Evolutionary conservation across 1,140 invertebrate genomes (phyloP), one percentile per base, ranked within the genome.

Genomic region (Apocrypta bakeri): DNA sequence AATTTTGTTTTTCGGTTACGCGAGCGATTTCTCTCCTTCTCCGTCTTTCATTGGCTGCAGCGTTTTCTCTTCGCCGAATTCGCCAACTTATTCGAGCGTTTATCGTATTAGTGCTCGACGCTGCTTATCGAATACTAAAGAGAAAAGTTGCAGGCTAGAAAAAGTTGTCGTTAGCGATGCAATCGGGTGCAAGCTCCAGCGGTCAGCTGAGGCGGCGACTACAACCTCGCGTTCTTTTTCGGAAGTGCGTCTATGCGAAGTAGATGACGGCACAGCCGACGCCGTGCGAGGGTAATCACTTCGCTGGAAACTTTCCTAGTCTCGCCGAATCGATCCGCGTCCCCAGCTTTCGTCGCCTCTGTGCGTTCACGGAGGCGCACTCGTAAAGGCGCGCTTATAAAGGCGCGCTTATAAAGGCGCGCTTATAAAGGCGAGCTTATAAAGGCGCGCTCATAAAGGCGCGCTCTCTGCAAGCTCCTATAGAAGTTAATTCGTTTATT

Each of bases 281-380:
- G 17, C 29, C 29, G 29, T 17, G n/a, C n/a, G 25, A 31, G 79
- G 85, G 86, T 89, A 90, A 90, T 90, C 87, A 86, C 85, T 90
- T 88, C 85, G 86, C 79, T 74, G 81, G 85, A 84, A 90, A 90
- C 87, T 89, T 89, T 88, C 85, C 86, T 89, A 88, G 89, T 90
- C 90, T 90, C 89, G 90, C 87, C 90, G 87, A 86, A 91, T 90
- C 90, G 90, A 90, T 91, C 89, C 86, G 85, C 74, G 61, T 8
- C 33, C 14, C 33, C 40, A 17, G 17, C n/a, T 12, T 3, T n/a
- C 48, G 48, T 56, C 71, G 33, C 71, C 33, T 3, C 11, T 25
- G 37, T 56, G 48, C 17, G 48, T n/a, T n/a, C n/a, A n/a, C n/a
- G 12, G 42, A 6, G 14, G 48, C 48, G 48, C 33, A 73, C 37